These are phyloP conservation scores for Lagopus muta DNA, from an alignment of 2,113 vertebrate species.

Conservation along the genomic window DNA sequence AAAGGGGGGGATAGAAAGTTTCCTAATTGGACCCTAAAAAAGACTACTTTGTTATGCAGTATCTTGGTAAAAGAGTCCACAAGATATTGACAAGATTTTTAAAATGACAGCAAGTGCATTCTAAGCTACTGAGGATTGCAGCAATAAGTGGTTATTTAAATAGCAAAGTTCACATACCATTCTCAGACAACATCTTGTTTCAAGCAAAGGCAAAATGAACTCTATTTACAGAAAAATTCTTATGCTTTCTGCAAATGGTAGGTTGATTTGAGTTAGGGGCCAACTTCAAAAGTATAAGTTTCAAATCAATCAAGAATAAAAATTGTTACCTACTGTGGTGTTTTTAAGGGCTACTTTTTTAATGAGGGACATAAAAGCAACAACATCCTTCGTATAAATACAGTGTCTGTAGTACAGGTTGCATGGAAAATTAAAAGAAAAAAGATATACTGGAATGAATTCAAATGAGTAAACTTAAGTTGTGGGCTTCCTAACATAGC, in stretches of 20 bases:
- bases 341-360: not conserved
- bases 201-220: not conserved
- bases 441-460: not conserved
- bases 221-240: not conserved
- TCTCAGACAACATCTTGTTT: not conserved
- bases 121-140: not conserved
- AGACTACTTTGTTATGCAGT: not conserved
- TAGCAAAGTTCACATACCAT: not conserved
- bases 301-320: not conserved
- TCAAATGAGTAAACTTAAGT: not conserved
- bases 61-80: not conserved
- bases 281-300: not conserved
- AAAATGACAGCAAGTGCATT: not conserved
- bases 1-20: not conserved
- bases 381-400: not conserved
- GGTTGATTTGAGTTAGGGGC: not conserved
- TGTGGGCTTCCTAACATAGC: not conserved
- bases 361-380: not conserved
- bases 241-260: not conserved
- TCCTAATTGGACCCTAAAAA: not conserved
- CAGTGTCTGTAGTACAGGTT: not conserved
- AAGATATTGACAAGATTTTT: not conserved
- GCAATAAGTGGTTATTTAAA: not conserved
- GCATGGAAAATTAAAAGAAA: not conserved
- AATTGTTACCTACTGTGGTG: not conserved